Evolutionary conservation across 1,140 invertebrate genomes (phyloP), one percentile per base, ranked within the genome.

Genomic region (Drosophila nannoptera): DNA sequence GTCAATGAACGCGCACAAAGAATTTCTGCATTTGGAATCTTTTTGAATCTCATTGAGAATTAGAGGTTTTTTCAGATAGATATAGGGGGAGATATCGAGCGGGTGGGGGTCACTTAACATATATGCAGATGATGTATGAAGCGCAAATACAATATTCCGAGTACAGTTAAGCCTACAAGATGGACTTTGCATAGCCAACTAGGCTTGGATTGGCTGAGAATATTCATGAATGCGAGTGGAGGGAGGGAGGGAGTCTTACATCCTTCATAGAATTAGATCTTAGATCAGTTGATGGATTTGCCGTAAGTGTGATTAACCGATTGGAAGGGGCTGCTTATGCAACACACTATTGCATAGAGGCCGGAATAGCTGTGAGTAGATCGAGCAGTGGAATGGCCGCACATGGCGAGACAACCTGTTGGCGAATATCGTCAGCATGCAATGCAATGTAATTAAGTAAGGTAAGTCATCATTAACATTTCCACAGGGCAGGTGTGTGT

Each of bases 401-500:
- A 22, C 22, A 22, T 3, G 22, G 22, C 22, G 22, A 22, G 22
- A 38, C 63, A 43, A 82, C 78, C 75, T 64, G 78, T 82, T 68
- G 42, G 58, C 52, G n/a, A 35, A 46, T 61, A 56, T 45, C 45
- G 54, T 64, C 22, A 70, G 54, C 53, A 70, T 73, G 50, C 45
- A 62, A 49, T 73, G 55, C 58, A 61, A 49, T 73, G 60, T 48
- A 64, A 83, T 78, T 84, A 73, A 78, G 50, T 46, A 46, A 71
- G 49, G 53, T 53, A 73, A 54, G 50, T 70, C 61, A 70, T 73
- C 50, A 84, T 86, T 84, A 86, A 86, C 77, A 84, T 86, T 86
- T 84, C 64, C 73, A 84, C 40, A 72, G 76, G 69, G 80, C 80
- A 84, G 80, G 76, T 84, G 80, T 80, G 64, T 70, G 43, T 62